Conservation (phyloP, 1,140 invertebrate species). For the Liolophura sinensis region DNA sequence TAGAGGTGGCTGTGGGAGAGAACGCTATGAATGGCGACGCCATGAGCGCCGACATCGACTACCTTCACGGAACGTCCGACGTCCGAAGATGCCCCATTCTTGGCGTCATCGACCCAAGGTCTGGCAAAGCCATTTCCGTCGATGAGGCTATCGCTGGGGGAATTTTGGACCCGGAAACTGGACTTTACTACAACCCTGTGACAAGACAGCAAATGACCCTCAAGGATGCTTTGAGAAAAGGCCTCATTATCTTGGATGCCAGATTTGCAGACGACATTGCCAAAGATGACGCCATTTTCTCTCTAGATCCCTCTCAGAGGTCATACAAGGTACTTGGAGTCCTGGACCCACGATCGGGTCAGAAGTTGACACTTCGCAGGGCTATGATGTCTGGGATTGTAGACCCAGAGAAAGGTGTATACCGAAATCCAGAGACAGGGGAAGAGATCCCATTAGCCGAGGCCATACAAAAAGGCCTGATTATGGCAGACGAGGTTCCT, state of each 20-base stretch:
- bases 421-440: constrained; percentile 47
- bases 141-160: constrained; percentile 49
- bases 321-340: constrained; percentile 40
- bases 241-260: constrained; percentile 44
- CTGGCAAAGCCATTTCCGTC: constrained; percentile 50
- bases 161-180: constrained; percentile 46
- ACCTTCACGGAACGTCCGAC: constrained; percentile 21
- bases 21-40: constrained; percentile 25
- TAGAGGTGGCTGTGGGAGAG: constrained; percentile 56
- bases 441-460: constrained; percentile 60
- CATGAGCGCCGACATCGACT: neutral
- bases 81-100: constrained; percentile 35
- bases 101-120: constrained; percentile 62
- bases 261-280: constrained; percentile 20
- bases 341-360: constrained; percentile 41
- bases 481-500: constrained; percentile 45
- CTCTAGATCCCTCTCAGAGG: constrained; percentile 42
- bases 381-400: constrained; percentile 50
- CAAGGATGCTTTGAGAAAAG: constrained; percentile 50
- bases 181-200: constrained; percentile 53
- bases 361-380: constrained; percentile 46
- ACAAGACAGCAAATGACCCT: constrained; percentile 51
- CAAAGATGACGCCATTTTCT: constrained; percentile 35
- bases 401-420: constrained; percentile 41
- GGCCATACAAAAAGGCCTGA: constrained; percentile 62